phyloP scores from a whole-genome alignment of 1,140 invertebrate species.

The Atta cephalotes region DNA sequence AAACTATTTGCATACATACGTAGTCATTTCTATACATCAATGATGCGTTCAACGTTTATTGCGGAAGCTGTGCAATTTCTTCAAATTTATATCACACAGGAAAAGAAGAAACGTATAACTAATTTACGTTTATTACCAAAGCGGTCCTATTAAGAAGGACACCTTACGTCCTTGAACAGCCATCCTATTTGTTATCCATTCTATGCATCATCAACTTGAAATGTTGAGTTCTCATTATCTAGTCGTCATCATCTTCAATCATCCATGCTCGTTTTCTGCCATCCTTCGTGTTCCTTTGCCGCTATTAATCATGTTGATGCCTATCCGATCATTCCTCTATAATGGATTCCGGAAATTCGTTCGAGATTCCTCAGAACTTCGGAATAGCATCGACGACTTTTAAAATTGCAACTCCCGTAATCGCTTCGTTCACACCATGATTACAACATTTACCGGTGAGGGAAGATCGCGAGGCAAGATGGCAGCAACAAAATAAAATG shows the following conservation, averaged over 20 bases:
- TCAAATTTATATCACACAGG: conserved; percentile 23
- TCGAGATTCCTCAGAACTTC: conserved; percentile 6
- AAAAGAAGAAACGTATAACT: conserved; percentile 27
- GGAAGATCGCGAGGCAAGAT: conserved; percentile 18
- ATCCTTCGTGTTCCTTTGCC: conserved; percentile 28
- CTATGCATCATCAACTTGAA: conserved; percentile 42
- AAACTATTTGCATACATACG: neutral
- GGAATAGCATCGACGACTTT: conserved; percentile 27
- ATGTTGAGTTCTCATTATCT: conserved; percentile 50
- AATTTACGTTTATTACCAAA: conserved; percentile 3
- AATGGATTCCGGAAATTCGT: conserved; percentile 44
- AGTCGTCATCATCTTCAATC: conserved; percentile 61
- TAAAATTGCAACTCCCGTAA: conserved; percentile 23
- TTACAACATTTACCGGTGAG: conserved; percentile 35
- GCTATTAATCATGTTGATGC: conserved; percentile 48
- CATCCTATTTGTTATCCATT: conserved; percentile 37
- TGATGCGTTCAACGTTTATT: conserved; percentile 5
- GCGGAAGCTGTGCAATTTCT: conserved; percentile 10
- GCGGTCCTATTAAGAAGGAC: conserved; percentile 48
- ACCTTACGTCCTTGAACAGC: conserved; percentile 8
- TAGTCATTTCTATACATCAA: neutral
- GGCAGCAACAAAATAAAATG: conserved; percentile 46
- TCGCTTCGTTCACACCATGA: conserved; percentile 47
- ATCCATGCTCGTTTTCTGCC: conserved; percentile 43
- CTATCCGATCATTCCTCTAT: conserved; percentile 39